These are phyloP conservation scores for Muscicapa striata DNA, from an alignment of 2,797 vertebrate species.

Conservation along the genomic window DNA sequence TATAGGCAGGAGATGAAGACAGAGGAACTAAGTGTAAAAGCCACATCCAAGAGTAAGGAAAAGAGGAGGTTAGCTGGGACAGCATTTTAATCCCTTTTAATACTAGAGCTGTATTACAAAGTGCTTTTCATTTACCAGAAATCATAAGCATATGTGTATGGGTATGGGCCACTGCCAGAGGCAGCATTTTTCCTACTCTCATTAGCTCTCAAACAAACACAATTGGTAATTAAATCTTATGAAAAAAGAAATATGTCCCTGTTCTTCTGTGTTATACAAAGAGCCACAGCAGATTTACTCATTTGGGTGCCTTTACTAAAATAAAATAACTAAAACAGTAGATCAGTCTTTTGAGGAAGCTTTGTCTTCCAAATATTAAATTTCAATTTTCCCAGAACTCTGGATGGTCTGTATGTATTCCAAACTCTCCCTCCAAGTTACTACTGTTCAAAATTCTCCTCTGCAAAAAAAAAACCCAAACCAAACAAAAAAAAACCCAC, in stretches of 20 bases:
- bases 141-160: background rate
- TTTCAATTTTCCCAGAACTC: background rate
- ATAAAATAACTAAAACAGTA: background rate
- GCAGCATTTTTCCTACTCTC: slow-evolving; percentile 4
- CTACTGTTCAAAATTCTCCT: background rate
- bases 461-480: background rate
- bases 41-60: background rate
- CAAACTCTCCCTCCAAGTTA: background rate
- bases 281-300: background rate
- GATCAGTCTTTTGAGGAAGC: background rate
- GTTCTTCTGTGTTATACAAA: background rate
- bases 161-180: background rate
- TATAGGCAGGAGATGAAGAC: background rate
- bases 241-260: background rate
- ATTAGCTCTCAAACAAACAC: slow-evolving; percentile 12
- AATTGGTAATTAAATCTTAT: background rate
- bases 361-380: background rate
- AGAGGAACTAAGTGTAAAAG: background rate
- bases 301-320: background rate
- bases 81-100: background rate
- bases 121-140: background rate
- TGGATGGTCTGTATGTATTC: background rate
- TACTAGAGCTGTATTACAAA: background rate
- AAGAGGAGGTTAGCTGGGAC: background rate
- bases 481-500: too few relatives aligned